Base-by-base conservation (phyloP, 2,888 invertebrate species). In the Microplitis deprimator region DNA sequence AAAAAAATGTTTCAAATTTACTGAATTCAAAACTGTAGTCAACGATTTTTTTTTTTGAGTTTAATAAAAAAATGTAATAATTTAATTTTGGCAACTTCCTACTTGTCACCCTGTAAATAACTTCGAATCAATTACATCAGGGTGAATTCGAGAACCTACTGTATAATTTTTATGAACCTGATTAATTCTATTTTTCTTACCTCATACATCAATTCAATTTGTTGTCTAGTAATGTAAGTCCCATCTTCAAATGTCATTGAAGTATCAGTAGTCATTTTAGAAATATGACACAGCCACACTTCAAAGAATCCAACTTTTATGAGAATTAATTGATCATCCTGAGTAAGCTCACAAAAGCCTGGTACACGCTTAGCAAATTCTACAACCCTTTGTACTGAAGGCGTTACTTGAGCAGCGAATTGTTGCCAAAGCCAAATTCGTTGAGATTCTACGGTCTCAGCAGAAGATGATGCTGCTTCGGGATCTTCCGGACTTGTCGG, bases 271-370 rank as follows among this genome's bases (percentile, higher is more conserved):
- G 96, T 95, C 91, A 97, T 93, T 81, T 95, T 93, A 8, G 96
- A 93, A 81, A 96, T 94, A 86, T 97, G 95, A 69, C 96, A 94
- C 82, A 98, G 92, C 98, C 98, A 98, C 80, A 98, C 94, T 91
- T 98, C 98, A 90, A 98, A 97, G 92, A 99, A 99, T 79, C 98
- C 98, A 88, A 95, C 94, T 92, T 99, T 98, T 87, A 98, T 97
- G 82, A 99, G 93, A 84, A 98, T 97, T 84, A 99, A 93, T 91
- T 99, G 98, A 91, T 98, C 98, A 89, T 98, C 98, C 91, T 98
- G 98, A 75, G 95, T 94, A 84, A 98, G 93, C 83, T 94, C 94
- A 87, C 94, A 93, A 92, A 98, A 98, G 81, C 97, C 97, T 81
- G 98, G 98, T 84, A 98, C 94, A 84, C 96, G 92, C 91, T 99